Base-by-base conservation (phyloP, 1,140 invertebrate species). In the Tetramorium simillimum region DNA sequence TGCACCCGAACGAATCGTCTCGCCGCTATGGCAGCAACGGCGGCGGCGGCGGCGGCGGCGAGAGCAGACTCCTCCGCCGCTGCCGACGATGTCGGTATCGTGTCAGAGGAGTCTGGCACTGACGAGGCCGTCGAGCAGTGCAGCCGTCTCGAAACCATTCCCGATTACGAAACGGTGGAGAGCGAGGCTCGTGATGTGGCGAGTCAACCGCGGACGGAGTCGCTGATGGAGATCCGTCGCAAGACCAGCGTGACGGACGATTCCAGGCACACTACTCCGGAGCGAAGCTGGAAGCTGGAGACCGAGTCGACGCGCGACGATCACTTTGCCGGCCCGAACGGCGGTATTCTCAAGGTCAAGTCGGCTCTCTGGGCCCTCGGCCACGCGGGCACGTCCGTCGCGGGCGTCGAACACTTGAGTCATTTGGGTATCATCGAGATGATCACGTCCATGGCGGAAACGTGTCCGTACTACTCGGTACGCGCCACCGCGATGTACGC, bases 291-390 rank as follows among this genome's bases (percentile, higher is more conserved):
- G 91, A 93, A 91, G 67, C 87, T 90, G 6, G 93, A 95, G 14
- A 53, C 73, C 6, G 80, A 84, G 0, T 60, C 28, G 14, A 86
- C 84, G 24, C 86, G 91, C 0, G 92, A 94, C 0, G 94, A 95
- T 49, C 51, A 82, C 12, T 40, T 67, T 0, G 18, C 78, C 0
- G 86, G 85, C 2, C 84, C 93, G 18, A 92, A 92, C 16, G 91
- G 89, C n/a, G 96, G 97, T 89, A 96, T 97, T 43, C 93, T 97
- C 1, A 96, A 97, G 77, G 93, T 99, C 18, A 99, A 99, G 94
- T 96, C 98, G 28, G 97, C 98, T 0, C 93, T 99, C 0, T 99
- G 99, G 99, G 97, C 97, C 10, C 94, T 99, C 40, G 98, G 98
- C 16, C 98, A 99, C 93, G 96, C 98, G 24, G 98, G 97, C 3